A percentile compares a stretch with the other conserved stretches of the same genome.
Evolutionary conservation across 2,888 invertebrate species (phyloP).

Genomic region (Sphaeridia pumilis): DNA sequence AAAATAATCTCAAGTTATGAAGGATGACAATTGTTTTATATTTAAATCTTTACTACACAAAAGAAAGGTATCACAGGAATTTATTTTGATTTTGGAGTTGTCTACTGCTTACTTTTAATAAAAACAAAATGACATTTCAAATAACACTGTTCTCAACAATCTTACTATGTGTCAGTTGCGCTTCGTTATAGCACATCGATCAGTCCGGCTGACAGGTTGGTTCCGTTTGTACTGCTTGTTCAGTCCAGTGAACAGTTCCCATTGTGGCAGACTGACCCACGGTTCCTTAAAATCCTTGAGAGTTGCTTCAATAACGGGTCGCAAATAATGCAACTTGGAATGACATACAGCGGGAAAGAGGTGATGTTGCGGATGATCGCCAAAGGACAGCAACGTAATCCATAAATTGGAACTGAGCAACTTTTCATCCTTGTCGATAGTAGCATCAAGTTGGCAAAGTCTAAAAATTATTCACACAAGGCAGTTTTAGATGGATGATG

Average conservation of each 20-base stretch:
- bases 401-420: slow-evolving; percentile 10
- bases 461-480: slow-evolving; percentile 9
- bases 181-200: no score
- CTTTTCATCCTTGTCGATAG: slow-evolving; percentile 20
- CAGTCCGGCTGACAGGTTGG: neutral
- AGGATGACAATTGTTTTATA: no score
- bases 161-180: no score
- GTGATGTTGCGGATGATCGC: slow-evolving; percentile 67
- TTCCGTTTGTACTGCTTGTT: slow-evolving; percentile 49
- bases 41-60: no score
- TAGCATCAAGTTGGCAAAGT: slow-evolving; percentile 26
- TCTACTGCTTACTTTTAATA: no score
- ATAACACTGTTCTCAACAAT: no score
- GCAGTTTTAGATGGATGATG: no score
- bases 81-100: no score
- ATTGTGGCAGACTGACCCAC: slow-evolving; percentile 40
- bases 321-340: slow-evolving; percentile 53
- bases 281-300: slow-evolving; percentile 51
- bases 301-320: slow-evolving; percentile 52
- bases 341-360: slow-evolving; percentile 71
- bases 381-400: slow-evolving; percentile 50
- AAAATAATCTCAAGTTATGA: no score
- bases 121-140: no score
- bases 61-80: no score
- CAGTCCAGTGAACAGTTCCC: slow-evolving; percentile 55